Percentiles rank a stretch among this genome's conserved stretches.
These are phyloP conservation scores for Helarctos malayanus DNA, from an alignment of 2,797 vertebrate genomes.

Conservation along the genomic window DNA sequence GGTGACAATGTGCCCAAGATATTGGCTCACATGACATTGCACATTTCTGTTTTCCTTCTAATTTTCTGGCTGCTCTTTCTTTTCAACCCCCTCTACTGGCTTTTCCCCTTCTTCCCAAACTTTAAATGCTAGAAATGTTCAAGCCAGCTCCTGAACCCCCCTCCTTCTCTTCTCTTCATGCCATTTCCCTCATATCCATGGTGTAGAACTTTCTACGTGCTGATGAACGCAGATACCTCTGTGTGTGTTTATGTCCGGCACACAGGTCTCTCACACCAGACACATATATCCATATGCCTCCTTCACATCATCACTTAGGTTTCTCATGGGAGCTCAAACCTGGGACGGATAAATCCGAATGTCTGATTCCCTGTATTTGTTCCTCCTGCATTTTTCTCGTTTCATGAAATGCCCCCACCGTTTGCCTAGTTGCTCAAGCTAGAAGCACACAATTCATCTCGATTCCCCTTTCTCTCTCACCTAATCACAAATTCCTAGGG, in stretches of 20 bases:
- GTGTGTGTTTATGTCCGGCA: neutral
- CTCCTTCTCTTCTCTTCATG: no score
- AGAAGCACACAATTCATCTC: neutral
- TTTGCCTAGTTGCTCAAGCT: neutral
- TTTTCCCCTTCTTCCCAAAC: neutral
- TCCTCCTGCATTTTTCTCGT: neutral
- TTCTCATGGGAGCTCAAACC: neutral
- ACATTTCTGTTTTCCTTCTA: neutral
- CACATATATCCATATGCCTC: neutral
- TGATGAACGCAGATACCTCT: neutral
- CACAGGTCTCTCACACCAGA: neutral
- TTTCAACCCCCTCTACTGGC: neutral
- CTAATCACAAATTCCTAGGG: neutral
- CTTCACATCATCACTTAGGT: neutral
- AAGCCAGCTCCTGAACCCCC: neutral
- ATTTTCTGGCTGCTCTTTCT: neutral
- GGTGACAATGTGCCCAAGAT: neutral
- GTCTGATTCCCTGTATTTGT: no score
- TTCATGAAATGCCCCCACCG: neutral
- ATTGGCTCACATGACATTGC: rapidly evolving
- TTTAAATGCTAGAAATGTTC: neutral
- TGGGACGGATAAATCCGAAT: neutral
- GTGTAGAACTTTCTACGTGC: no score
- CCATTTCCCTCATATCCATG: neutral
- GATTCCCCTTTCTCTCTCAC: neutral